Percentiles rank a stretch among this genome's conserved stretches.
Conservation (phyloP, 37 sponge, comb jelly and placozoan species). For the Amphimedon queenslandica region DNA sequence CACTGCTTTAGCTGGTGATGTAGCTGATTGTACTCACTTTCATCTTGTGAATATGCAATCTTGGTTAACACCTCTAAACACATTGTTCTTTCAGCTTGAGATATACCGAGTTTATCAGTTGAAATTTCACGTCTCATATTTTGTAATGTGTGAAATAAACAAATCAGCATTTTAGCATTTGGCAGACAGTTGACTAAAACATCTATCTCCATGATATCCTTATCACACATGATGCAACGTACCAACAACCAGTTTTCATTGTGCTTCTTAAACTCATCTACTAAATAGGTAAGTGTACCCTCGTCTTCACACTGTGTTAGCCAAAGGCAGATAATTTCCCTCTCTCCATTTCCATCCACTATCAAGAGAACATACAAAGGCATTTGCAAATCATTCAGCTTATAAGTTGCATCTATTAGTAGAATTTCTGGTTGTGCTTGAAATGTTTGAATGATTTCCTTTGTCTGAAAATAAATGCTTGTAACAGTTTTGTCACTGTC, state of each 20-base stretch:
- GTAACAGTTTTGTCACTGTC: slow-evolving; percentile 13
- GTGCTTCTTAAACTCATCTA: slow-evolving; percentile 14
- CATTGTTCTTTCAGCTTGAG: slow-evolving; percentile 4
- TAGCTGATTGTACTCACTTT: slow-evolving; percentile 5
- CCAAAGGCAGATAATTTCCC: slow-evolving; percentile 21
- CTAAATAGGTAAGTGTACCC: neutral
- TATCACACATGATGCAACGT: slow-evolving; percentile 25
- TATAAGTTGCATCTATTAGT: slow-evolving; percentile 34
- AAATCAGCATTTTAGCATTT: slow-evolving; percentile 6
- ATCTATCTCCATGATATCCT: slow-evolving; percentile 14
- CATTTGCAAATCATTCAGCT: slow-evolving; percentile 27
- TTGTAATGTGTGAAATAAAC: slow-evolving; percentile 14
- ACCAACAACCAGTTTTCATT: neutral
- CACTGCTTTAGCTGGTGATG: slow-evolving; percentile 11
- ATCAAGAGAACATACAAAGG: slow-evolving; percentile 19
- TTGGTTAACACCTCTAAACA: slow-evolving; percentile 13
- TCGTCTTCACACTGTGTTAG: slow-evolving; percentile 9
- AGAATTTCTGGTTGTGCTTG: slow-evolving; percentile 11
- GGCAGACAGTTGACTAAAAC: slow-evolving; percentile 11
- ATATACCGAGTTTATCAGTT: slow-evolving; percentile 11
- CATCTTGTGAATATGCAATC: slow-evolving; percentile 2
- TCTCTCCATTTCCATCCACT: slow-evolving; percentile 34
- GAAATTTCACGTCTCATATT: slow-evolving; percentile 20
- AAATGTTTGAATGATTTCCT: slow-evolving; percentile 5
- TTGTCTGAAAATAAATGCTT: slow-evolving; percentile 15